Evolutionary conservation across 1,140 invertebrate species (phyloP).

Genomic region (Dreissena polymorpha): DNA sequence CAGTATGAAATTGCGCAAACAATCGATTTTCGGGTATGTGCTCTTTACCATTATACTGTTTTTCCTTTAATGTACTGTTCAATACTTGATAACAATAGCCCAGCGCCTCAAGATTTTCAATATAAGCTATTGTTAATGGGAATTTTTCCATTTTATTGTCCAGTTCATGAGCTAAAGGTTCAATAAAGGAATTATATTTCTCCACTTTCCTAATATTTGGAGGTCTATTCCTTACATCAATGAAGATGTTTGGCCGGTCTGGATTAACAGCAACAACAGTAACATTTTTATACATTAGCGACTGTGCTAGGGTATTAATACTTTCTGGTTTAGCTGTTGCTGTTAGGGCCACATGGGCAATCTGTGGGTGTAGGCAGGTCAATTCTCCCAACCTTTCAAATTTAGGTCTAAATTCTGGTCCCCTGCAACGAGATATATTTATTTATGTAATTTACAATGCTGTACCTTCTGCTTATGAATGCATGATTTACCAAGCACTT

Average conservation of each 20-base stretch:
- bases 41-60: conserved; percentile 24
- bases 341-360: conserved; percentile 37
- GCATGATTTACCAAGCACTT: too few relatives aligned
- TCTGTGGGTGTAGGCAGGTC: conserved; percentile 32
- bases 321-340: conserved; percentile 47
- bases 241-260: conserved; percentile 42
- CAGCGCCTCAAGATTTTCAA: conserved; percentile 57
- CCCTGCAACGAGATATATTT: conserved; percentile 43
- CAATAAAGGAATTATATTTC: conserved; percentile 50
- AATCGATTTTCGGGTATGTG: conserved; percentile 57
- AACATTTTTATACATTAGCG: conserved; percentile 27
- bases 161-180: conserved; percentile 18
- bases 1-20: conserved; percentile 56
- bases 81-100: conserved; percentile 57
- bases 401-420: conserved; percentile 29
- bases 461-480: too few relatives aligned
- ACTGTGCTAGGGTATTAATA: conserved; percentile 16
- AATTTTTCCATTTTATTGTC: conserved; percentile 20
- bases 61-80: conserved; percentile 4
- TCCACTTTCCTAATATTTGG: conserved; percentile 54
- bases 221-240: conserved; percentile 20
- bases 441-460: too few relatives aligned
- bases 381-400: conserved; percentile 55
- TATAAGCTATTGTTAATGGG: conserved; percentile 53
- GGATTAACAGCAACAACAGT: neutral